These are phyloP conservation scores for Piaya cayana DNA, from an alignment of 2,113 vertebrate genomes.

Conservation along the genomic window DNA sequence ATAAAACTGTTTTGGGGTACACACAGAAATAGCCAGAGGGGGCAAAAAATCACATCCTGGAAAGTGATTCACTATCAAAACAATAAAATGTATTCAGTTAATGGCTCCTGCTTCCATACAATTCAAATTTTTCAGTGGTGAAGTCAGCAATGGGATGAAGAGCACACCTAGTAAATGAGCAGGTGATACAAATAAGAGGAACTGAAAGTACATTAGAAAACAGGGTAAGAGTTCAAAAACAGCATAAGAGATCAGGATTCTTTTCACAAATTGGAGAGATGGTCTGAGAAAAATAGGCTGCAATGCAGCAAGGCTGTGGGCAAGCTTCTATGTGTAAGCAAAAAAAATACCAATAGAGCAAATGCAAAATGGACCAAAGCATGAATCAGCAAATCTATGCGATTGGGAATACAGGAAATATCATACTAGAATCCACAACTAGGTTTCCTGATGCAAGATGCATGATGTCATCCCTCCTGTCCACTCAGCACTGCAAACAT, in stretches of 20 bases:
- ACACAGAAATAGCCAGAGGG: not conserved
- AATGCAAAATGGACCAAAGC: not conserved
- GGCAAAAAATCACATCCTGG: not conserved
- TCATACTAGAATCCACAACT: not conserved
- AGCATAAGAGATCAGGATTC: not conserved
- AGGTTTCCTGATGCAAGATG: not conserved
- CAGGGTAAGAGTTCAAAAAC: not conserved
- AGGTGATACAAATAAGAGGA: not conserved
- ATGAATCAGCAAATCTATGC: not conserved
- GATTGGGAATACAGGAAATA: not conserved
- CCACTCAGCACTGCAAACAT: not conserved
- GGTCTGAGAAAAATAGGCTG: not conserved
- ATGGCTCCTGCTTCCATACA: accelerated
- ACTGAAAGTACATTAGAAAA: not conserved
- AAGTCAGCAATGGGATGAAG: not conserved
- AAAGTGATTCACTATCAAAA: not conserved
- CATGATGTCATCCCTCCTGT: not conserved
- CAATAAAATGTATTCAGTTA: not conserved
- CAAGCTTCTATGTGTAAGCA: not conserved
- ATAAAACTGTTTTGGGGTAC: not conserved
- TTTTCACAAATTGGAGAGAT: not conserved
- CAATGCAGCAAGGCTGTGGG: not conserved
- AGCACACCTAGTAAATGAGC: not conserved
- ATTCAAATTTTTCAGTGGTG: not conserved
- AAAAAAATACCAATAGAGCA: not conserved